Evolutionary conservation across 2,888 invertebrate species (phyloP).

Genomic region (Meliscaeva auricollis): DNA sequence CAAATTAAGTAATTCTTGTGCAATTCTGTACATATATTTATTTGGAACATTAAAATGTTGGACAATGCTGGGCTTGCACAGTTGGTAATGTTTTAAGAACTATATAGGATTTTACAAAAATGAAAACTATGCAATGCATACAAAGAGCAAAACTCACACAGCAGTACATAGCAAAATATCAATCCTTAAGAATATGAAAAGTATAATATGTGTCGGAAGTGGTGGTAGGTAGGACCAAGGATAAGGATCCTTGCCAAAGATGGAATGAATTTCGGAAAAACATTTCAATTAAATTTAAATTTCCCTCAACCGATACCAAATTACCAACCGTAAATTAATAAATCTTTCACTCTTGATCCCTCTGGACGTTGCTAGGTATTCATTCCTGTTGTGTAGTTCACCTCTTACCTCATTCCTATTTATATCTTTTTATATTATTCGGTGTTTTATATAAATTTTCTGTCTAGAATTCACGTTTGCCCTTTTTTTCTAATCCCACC

Average conservation of each 20-base stretch:
- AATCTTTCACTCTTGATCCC: conserved; percentile 71
- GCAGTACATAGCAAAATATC: too few species aligned
- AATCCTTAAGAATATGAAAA: conserved; percentile 1
- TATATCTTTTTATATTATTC: neutral
- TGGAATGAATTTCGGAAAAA: conserved; percentile 24
- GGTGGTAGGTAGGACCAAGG: too few species aligned
- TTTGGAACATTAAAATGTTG: conserved; percentile 21
- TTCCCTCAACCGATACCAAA: conserved; percentile 61
- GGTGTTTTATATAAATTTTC: conserved; percentile 6
- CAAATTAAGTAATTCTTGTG: conserved; percentile 68
- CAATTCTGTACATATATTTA: neutral
- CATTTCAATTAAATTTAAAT: conserved; percentile 71
- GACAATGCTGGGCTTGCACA: conserved; percentile 3
- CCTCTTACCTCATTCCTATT: neutral
- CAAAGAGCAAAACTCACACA: neutral
- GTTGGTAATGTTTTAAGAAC: conserved; percentile 22
- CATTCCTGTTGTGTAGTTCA: neutral
- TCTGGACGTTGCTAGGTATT: conserved; percentile 18
- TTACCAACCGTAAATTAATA: conserved; percentile 73
- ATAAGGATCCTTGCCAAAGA: neutral
- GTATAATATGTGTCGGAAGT: conserved; percentile 2
- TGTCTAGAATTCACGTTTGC: conserved; percentile 2
- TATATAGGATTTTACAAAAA: neutral
- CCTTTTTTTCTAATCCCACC: conserved; percentile 1
- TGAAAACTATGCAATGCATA: neutral